phyloP scores from a whole-genome alignment of 2,888 invertebrate species.

The Drymonia ruficornis region DNA sequence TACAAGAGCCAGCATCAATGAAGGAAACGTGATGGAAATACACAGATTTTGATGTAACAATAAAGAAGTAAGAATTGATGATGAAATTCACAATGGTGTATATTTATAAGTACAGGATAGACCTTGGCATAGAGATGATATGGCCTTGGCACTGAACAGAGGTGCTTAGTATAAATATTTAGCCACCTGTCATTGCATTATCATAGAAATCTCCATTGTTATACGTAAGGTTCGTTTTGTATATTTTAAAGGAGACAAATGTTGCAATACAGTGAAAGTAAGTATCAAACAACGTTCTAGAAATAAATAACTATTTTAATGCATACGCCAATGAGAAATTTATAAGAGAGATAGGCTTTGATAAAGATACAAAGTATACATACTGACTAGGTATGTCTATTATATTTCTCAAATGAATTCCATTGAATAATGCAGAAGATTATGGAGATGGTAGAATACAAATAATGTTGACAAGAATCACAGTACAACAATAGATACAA shows the following conservation, averaged over 20 bases:
- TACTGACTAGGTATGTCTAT: too few relatives aligned
- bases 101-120: not conserved
- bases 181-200: slow-evolving; percentile 1
- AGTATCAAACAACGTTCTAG: too few relatives aligned
- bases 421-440: too few relatives aligned
- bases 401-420: too few relatives aligned
- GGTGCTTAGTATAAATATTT: slow-evolving; percentile 1
- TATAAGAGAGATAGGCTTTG: too few relatives aligned
- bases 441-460: too few relatives aligned
- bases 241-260: not conserved
- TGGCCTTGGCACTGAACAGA: slow-evolving; percentile 7
- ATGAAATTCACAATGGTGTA: not conserved
- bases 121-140: slow-evolving; percentile 7
- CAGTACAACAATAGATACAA: too few relatives aligned
- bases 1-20: not conserved
- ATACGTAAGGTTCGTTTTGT: not conserved
- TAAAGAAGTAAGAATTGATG: not conserved
- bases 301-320: too few relatives aligned
- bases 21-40: not conserved
- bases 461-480: too few relatives aligned
- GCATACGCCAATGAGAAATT: too few relatives aligned
- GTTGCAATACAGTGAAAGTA: too few relatives aligned
- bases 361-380: too few relatives aligned
- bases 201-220: slow-evolving; percentile 10
- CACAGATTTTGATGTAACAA: not conserved